A percentile compares a stretch with the other conserved stretches of the same genome.
phyloP scores from a whole-genome alignment of 1,140 invertebrate species.

The Octopus bimaculoides region DNA sequence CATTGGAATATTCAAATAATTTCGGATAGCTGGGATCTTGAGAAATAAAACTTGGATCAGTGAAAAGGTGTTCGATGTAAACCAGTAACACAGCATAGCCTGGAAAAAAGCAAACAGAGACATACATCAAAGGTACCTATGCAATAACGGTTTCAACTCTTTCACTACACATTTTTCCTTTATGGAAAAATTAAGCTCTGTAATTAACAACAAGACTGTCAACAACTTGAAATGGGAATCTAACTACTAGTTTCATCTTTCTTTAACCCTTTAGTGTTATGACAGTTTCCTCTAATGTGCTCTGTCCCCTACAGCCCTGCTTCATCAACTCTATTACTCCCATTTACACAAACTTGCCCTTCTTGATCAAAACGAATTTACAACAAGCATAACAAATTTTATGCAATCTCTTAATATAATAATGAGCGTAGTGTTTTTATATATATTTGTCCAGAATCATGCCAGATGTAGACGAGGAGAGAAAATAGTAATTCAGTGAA shows the following conservation, averaged over 20 bases:
- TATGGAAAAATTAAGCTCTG: background rate
- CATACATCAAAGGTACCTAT: background rate
- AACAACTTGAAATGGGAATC: background rate
- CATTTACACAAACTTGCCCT: too few species aligned
- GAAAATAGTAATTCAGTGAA: too few species aligned
- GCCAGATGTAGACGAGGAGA: too few species aligned
- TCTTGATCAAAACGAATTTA: too few species aligned
- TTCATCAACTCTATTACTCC: too few species aligned
- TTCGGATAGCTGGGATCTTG: constrained; percentile 71
- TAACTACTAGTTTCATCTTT: background rate
- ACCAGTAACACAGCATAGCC: constrained; percentile 90
- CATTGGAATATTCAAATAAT: constrained; percentile 76
- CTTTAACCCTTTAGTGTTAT: background rate
- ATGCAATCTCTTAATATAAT: too few species aligned
- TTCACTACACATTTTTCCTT: background rate
- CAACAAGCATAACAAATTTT: too few species aligned
- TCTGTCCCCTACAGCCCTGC: too few species aligned
- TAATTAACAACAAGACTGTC: background rate
- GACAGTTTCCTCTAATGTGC: too few species aligned
- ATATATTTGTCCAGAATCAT: too few species aligned
- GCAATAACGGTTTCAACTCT: background rate
- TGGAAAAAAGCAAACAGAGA: constrained; percentile 45
- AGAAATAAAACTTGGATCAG: constrained; percentile 78
- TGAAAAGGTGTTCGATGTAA: constrained; percentile 84
- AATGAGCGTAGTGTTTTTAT: too few species aligned